phyloP scores from a whole-genome alignment of 2,113 vertebrate genomes.

The Percopsis transmontana region DNA sequence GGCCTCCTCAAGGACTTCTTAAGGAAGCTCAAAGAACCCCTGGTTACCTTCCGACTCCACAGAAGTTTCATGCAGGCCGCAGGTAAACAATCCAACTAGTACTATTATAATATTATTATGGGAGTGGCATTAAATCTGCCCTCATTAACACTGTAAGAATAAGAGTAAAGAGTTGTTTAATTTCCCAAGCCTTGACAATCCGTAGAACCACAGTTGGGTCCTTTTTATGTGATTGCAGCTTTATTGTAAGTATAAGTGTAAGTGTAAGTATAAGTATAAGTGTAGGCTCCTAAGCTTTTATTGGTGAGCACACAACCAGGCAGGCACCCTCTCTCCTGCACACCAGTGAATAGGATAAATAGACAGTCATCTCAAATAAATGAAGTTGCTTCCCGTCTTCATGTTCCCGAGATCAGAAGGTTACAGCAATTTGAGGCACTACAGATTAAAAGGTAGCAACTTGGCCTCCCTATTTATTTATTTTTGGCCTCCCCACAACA shows the following conservation, averaged over 20 bases:
- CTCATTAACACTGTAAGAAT: neutral
- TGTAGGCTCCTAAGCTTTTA: no score
- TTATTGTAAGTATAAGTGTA: neutral
- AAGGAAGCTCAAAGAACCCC: conserved; percentile 82
- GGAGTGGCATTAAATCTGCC: neutral
- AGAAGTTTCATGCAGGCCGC: conserved; percentile 79
- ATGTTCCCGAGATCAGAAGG: neutral
- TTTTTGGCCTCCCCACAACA: no score
- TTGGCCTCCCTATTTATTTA: no score
- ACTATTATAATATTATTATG: neutral
- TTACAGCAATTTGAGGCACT: neutral
- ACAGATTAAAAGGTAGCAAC: neutral
- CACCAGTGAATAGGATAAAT: neutral
- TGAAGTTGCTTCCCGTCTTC: neutral
- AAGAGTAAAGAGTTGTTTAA: neutral
- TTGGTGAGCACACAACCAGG: no score
- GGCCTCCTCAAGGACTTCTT: conserved; percentile 88
- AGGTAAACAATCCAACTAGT: conserved; percentile 57
- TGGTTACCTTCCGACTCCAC: conserved; percentile 85
- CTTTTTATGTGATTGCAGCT: neutral
- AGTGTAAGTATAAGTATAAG: no score
- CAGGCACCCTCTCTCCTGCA: no score
- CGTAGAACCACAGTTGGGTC: neutral
- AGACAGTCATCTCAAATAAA: neutral
- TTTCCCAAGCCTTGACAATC: neutral